phyloP scores from a whole-genome alignment of 2,113 vertebrate species.

The Cygnus buccinator region DNA sequence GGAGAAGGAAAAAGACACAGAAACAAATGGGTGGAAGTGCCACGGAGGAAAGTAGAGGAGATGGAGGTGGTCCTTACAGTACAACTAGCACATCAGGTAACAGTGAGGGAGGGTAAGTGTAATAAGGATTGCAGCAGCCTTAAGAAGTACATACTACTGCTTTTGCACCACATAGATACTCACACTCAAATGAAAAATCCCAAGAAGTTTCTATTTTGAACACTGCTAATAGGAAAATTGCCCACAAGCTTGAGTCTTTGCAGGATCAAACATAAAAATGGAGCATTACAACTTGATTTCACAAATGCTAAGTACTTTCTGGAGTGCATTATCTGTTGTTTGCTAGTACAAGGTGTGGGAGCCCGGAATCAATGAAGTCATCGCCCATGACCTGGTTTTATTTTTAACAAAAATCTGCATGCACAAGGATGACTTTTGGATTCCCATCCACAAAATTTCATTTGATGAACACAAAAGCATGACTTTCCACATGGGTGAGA shows the following conservation, averaged over 20 bases:
- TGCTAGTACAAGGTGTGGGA: neutral
- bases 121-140: neutral
- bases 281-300: neutral
- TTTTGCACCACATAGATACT: neutral
- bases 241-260: neutral
- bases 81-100: neutral
- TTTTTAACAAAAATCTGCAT: neutral
- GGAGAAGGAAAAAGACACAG: neutral
- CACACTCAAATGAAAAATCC: neutral
- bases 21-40: accelerated
- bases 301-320: neutral
- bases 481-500: neutral
- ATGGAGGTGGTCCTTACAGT: neutral
- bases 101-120: neutral
- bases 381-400: neutral
- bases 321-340: neutral
- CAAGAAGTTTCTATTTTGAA: neutral
- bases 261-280: neutral
- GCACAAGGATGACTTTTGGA: accelerated
- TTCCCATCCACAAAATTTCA: neutral
- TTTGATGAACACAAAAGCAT: neutral
- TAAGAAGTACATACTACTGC: neutral
- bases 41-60: neutral
- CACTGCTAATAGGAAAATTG: neutral
- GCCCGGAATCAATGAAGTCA: neutral